phyloP scores from a whole-genome alignment of 2,113 vertebrate genomes.

The Crotalus viridis region DNA sequence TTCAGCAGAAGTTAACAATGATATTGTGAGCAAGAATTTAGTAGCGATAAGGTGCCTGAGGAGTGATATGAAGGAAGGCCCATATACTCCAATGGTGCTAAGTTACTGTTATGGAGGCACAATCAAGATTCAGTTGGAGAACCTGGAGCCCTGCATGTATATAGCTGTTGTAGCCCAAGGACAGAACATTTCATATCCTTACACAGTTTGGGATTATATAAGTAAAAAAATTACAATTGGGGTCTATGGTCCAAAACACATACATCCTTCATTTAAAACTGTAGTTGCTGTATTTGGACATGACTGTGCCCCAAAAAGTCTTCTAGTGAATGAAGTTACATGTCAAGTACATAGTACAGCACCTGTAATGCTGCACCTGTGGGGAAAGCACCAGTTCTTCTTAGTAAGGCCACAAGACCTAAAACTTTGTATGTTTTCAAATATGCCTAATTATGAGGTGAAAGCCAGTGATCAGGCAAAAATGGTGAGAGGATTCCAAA shows the following conservation, averaged over 20 bases:
- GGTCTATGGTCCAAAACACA: slow-evolving; percentile 93
- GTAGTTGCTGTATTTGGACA: slow-evolving; percentile 93
- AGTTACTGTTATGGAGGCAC: slow-evolving; percentile 83
- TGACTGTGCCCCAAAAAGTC: slow-evolving; percentile 89
- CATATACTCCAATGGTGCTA: slow-evolving; percentile 76
- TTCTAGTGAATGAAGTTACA: slow-evolving; percentile 85
- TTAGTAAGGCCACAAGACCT: slow-evolving; percentile 87
- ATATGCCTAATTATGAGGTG: slow-evolving; percentile 91
- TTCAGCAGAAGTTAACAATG: slow-evolving; percentile 83
- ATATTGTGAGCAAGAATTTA: slow-evolving; percentile 69
- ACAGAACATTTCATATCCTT: slow-evolving; percentile 76
- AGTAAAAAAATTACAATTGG: slow-evolving; percentile 89
- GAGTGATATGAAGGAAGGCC: slow-evolving; percentile 90
- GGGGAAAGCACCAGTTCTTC: slow-evolving; percentile 93
- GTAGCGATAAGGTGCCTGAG: slow-evolving; percentile 84
- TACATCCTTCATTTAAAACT: slow-evolving; percentile 93
- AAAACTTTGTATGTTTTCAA: slow-evolving; percentile 87
- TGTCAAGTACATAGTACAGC: slow-evolving; percentile 76
- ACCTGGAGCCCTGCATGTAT: slow-evolving; percentile 94
- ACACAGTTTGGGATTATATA: slow-evolving; percentile 92
- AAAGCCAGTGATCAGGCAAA: slow-evolving; percentile 79
- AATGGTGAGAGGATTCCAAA: slow-evolving; percentile 87
- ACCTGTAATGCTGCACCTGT: slow-evolving; percentile 88
- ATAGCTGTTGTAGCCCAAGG: slow-evolving; percentile 83
- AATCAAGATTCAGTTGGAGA: slow-evolving; percentile 86